Evolutionary conservation across 2,797 vertebrate species (phyloP), one percentile per base, ranked within the genome.

Genomic region (Sebastes baramenuke): DNA sequence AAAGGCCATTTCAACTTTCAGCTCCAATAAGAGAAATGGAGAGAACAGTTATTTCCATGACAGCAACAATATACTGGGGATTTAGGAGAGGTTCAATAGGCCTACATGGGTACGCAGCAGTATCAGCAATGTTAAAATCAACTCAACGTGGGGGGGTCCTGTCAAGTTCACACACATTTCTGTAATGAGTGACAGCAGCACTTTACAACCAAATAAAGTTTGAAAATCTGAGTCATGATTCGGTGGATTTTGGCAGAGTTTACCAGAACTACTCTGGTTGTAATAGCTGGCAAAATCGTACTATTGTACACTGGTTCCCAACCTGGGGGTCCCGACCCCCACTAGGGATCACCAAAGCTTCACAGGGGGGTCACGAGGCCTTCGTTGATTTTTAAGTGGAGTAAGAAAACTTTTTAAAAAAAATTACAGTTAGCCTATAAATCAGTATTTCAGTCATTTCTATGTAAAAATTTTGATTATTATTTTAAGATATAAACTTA

Each of bases 1-100:
- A 72, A 80, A 30, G 3, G 3, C 11, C 25, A 22, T 49, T 82
- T 78, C 24, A 62, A 78, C 9, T 20, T 79, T 83, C 59, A 74
- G 75, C 22, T 77, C n/a, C 18, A 72, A 14, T 10, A n/a, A 78
- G n/a, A 68, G 72, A 68, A 79, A 64, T 36, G 4, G 54, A 38
- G n/a, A 55, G 22, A 71, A 59, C 54, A 67, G 12, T 65, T 29
- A 8, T 46, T 62, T 64, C 38, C 20, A 68, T 58, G 22, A 64
- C 52, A 34, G 32, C 22, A 56, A 24, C 25, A 68, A 58, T 49
- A 66, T 20, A 42, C 58, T 46, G 42, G 36, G 14, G 36, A 64
- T 20, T 36, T 27, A 20, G 34, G 58, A n/a, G 4, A 27, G 16
- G 30, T 69, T 36, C 55, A 58, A 29, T 56, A 6, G 4, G 18